phyloP scores from a whole-genome alignment of 2,888 invertebrate species.

The Harpalus rufipes region DNA sequence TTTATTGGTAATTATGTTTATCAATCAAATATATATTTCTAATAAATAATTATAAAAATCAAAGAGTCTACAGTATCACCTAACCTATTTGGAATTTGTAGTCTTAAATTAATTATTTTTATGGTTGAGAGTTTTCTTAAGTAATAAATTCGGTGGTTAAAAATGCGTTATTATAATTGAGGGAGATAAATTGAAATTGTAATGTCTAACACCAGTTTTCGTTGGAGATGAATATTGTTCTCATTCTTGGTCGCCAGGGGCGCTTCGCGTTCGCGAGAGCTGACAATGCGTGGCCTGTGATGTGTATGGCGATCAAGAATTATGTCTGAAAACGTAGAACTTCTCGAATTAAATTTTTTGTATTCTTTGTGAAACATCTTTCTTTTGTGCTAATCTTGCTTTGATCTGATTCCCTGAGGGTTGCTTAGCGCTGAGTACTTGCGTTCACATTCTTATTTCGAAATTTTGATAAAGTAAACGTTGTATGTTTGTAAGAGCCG shows the following conservation, averaged over 20 bases:
- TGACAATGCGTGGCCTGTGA: conserved; percentile 49
- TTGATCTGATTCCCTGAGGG: conserved; percentile 65
- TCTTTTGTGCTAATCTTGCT: conserved; percentile 66
- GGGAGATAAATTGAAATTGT: background rate
- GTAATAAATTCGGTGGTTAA: too few relatives aligned
- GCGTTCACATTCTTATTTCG: conserved; percentile 58
- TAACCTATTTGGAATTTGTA: too few relatives aligned
- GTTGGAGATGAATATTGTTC: background rate
- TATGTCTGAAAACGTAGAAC: conserved; percentile 60
- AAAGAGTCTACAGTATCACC: too few relatives aligned
- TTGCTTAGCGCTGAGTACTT: conserved; percentile 62
- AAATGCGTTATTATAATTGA: background rate
- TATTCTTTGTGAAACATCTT: conserved; percentile 67
- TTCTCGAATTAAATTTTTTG: conserved; percentile 66
- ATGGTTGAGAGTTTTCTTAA: too few relatives aligned
- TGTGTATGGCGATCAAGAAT: conserved; percentile 61
- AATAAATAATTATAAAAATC: too few relatives aligned
- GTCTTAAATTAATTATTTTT: too few relatives aligned
- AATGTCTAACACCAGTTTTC: background rate
- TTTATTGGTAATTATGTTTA: too few relatives aligned
- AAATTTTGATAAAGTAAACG: conserved; percentile 60
- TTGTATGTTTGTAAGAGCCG: conserved; percentile 46
- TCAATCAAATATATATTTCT: too few relatives aligned
- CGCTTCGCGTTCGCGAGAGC: conserved; percentile 2
- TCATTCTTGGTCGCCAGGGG: background rate